Evolutionary conservation across 2,113 vertebrate species (phyloP).

Genomic region (Myotis brandtii): DNA sequence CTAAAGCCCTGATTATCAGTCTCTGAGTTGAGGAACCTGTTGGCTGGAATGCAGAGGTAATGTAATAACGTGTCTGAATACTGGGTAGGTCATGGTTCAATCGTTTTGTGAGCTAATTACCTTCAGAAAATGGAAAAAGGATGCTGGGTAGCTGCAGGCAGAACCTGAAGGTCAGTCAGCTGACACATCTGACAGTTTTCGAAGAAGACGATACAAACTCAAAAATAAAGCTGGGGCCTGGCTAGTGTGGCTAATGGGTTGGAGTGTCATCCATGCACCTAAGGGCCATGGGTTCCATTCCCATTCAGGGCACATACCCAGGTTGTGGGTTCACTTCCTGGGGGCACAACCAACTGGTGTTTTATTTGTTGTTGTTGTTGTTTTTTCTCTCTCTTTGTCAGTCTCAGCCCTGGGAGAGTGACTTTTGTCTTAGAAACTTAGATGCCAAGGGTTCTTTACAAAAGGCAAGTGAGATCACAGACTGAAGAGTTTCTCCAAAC

Average conservation of each 20-base stretch:
- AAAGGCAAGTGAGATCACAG: conserved; percentile 53
- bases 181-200: background rate
- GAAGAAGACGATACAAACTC: background rate
- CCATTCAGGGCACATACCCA: too few species aligned
- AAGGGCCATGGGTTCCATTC: too few species aligned
- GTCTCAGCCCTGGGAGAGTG: background rate
- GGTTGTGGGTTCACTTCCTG: too few species aligned
- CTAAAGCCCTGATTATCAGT: background rate
- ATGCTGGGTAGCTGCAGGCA: rapidly evolving
- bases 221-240: background rate
- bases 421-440: background rate
- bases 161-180: background rate
- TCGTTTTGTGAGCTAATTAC: background rate
- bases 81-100: background rate
- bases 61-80: background rate
- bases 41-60: background rate
- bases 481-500: background rate
- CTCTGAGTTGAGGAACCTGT: background rate
- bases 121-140: background rate
- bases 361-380: too few species aligned
- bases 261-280: too few species aligned
- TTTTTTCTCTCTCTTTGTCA: too few species aligned
- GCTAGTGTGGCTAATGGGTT: background rate
- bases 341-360: too few species aligned
- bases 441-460: conserved; percentile 21